These are phyloP conservation scores for Platorchestia sp. DNA, from an alignment of 1,140 invertebrate species.

Conservation along the genomic window DNA sequence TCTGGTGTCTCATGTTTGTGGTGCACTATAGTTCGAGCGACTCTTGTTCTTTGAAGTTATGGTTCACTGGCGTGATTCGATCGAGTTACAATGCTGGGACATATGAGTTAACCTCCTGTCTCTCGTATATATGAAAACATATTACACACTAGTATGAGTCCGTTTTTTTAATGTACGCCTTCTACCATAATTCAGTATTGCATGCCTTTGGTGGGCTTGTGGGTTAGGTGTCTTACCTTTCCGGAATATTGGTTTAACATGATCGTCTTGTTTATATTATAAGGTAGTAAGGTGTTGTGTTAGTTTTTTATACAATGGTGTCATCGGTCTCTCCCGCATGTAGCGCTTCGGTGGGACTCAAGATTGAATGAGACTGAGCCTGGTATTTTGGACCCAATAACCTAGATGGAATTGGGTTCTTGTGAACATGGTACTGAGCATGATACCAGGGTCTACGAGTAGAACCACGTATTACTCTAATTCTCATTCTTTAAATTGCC, in stretches of 20 bases:
- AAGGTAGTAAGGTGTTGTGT: no score
- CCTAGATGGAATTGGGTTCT: not conserved
- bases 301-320: no score
- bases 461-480: not conserved
- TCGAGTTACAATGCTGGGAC: no score
- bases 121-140: no score
- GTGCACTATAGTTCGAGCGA: not conserved
- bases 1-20: not conserved
- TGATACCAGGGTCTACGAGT: not conserved
- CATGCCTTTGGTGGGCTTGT: not conserved
- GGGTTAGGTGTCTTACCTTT: not conserved
- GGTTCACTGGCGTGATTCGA: no score
- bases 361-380: not conserved
- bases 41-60: not conserved
- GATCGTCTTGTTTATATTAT: not conserved
- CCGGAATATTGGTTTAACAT: not conserved
- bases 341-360: no score
- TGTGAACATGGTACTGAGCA: not conserved
- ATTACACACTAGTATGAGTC: no score
- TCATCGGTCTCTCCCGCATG: no score
- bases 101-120: no score
- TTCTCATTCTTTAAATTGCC: not conserved
- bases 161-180: no score
- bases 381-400: no score
- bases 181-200: no score